Evolutionary conservation across 2,113 vertebrate species (phyloP), one percentile per base, ranked within the genome.

Genomic region (Balaeniceps rex): DNA sequence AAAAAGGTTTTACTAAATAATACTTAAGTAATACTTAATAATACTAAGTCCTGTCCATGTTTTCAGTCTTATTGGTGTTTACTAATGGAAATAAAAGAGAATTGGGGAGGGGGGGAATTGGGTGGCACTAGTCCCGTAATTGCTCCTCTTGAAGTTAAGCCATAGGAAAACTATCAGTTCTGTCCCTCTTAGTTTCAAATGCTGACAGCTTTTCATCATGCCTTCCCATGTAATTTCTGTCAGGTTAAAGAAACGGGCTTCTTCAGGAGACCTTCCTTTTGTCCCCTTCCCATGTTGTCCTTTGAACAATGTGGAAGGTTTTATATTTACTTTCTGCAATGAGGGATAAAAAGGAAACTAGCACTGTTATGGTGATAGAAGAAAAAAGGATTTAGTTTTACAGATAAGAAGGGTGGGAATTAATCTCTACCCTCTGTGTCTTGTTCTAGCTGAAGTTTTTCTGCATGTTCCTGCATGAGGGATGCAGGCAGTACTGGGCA

Each of bases 41-140:
- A 3, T 71, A 15, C 14, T 17, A 80, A 87, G 14, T 81, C 19
- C n/a, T 78, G 2, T 57, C 74, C 25, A 4, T 3, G 3, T 44
- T 79, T 88, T 85, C 34, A 42, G 14, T 82, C 10, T 82, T 42
- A 12, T 15, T 75, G 54, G 24, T 71, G 19, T 49, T 80, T 74
- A 10, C 15, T 65, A 19, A 52, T 24, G 18, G 3, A 42, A 21
- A 25, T 51, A 25, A 38, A 22, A 47, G 47, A 19, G 19, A 29
- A 14, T n/a, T n/a, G 4, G 7, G 13, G 19, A 10, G 4, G 1
- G 14, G 5, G 1, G 4, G 2, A 8, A 21, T 40, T 33, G 14
- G 14, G 7, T 57, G 40, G 18, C 12, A 11, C 44, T 57, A 49
- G 21, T 33, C 38, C 16, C 33, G 0, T 52, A 29, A 55, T 12